Evolutionary conservation across 2,113 vertebrate genomes (phyloP), one percentile per base, ranked within the genome.

Genomic region (Sinocyclocheilus anophthalmus): DNA sequence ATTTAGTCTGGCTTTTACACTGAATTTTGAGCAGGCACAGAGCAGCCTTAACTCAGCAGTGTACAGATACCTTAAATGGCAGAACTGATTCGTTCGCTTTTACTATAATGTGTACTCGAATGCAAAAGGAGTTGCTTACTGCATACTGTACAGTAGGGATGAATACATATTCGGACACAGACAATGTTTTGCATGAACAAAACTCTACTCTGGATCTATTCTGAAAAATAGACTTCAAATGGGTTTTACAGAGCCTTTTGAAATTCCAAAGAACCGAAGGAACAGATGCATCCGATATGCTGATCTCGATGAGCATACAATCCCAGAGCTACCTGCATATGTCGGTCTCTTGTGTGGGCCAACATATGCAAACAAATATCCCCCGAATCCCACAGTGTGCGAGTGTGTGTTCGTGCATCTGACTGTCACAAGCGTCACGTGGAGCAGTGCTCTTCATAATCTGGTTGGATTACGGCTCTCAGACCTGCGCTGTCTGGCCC

Each of bases 381-480:
- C 50, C 24, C 20, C 20, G 3, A 83, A 76, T 33, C 13, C 30
- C n/a, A 24, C 12, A 42, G 67, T 55, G 75, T 24, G 14, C 1
- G 26, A 76, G 26, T 50, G 42, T 73, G 65, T 57, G 30, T 53
- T 42, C 5, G 42, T 73, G 79, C 83, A 67, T 73, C 87, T 18
- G 67, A 80, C 61, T 18, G 26, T 75, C 84, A 80, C 77, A 84
- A 84, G 83, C 26, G 76, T 91, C 92, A 90, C 86, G 86, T 88
- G 90, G 85, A 80, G 26, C 59, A 33, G 79, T 85, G 90, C 90
- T 89, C 89, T 87, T 67, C 87, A 89, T 93, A 92, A 94, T 93
- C 93, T 85, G 90, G 69, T 48, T 83, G 91, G 93, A 93, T 94
- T 93, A 94, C 53, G 88, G 86, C 77, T 42, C 83, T 88, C 88